Evolutionary conservation across 1,140 invertebrate species (phyloP), one percentile per base, ranked within the genome.

Genomic region (Drosophila sturtevanti): DNA sequence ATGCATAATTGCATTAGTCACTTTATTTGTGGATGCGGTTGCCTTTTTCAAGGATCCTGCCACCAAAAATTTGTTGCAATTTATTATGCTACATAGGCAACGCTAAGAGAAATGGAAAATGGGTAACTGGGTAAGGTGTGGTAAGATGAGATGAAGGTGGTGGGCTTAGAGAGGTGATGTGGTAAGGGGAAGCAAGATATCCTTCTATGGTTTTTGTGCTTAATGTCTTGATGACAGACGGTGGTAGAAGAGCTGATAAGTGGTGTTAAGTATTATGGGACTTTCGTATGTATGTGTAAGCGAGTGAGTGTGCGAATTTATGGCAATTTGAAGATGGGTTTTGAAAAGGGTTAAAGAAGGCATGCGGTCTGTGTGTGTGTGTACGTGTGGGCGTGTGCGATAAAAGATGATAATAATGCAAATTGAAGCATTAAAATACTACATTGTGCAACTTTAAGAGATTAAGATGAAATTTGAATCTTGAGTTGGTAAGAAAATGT

Each of bases 1-100:
- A 89, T 77, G 72, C 79, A 89, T 89, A 89, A 87, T 87, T 87
- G 80, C 79, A 87, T 84, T 87, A 84, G 79, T 67, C 84, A 89
- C 84, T 89, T 74, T 58, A 79, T 82, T 79, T 67, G 74, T 55
- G 54, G 44, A n/a, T 48, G 55, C 14, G 54, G 48, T 56, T 10
- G 35, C 27, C 12, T 22, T 34, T 35, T 22, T 16, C 38, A 38
- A 68, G 63, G 62, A 68, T 51, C 35, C 60, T 70, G 51, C 16
- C 68, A 55, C 63, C 84, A 55, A 77, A 60, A 85, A 89, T 82
- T 82, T 82, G 84, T 79, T 89, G 76, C 84, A 82, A 89, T 87
- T 89, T 79, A 77, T 82, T 63, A 71, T 21, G 52, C 44, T 18
- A 65, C 63, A 62, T 56, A 37, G 18, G 37, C 12, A 16, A 44